Base-by-base conservation (phyloP, 1,140 invertebrate genomes). In the Apolygus lucorum region DNA sequence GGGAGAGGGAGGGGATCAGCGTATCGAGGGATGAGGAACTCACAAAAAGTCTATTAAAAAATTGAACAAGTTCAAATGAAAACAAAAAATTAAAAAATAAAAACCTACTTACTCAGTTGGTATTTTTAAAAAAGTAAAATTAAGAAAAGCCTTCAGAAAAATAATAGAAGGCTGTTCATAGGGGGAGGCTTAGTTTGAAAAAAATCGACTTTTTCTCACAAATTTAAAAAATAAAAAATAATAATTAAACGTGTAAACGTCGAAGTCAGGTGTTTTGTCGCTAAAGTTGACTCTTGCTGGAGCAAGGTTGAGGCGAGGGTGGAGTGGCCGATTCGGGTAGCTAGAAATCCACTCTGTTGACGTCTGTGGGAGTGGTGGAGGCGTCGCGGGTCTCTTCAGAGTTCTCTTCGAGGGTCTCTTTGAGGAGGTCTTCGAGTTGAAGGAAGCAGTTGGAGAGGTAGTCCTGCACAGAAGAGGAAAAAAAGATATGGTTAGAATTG, bases 301-400 rank as follows among this genome's bases (percentile, higher is more conserved):
- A 25, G 59, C 59, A 49, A 8, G 59, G 59, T 63, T 8, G 4
- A 17, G 25, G 65, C 2, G 17, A 2, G 27, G 29, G 49, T 24
- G 52, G 26, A 34, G 27, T 64, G 42, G 34, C 66, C 24, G 21
- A 13, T 70, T 24, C 17, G 17, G 25, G 75, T 42, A 28, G 70
- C 82, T 78, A 88, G 77, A 89, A 88, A 78, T 88, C 86, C 70
- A 90, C 84, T 76, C 89, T 87, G 72, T 87, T 82, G 71, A 92
- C 88, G 78, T 91, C 90, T 70, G 90, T 91, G 54, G 90, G 90
- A 25, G 90, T 92, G 70, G 86, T 85, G 52, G 89, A 88, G 78
- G 89, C 88, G 74, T 85, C 86, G 77, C 86, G 79, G 59, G 82
- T 80, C 68, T 78, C 76, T 78, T 70, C 67, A 75, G 76, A 73